Evolutionary conservation across 1,140 invertebrate genomes (phyloP), one percentile per base, ranked within the genome.

Genomic region (Micrasema longulum): DNA sequence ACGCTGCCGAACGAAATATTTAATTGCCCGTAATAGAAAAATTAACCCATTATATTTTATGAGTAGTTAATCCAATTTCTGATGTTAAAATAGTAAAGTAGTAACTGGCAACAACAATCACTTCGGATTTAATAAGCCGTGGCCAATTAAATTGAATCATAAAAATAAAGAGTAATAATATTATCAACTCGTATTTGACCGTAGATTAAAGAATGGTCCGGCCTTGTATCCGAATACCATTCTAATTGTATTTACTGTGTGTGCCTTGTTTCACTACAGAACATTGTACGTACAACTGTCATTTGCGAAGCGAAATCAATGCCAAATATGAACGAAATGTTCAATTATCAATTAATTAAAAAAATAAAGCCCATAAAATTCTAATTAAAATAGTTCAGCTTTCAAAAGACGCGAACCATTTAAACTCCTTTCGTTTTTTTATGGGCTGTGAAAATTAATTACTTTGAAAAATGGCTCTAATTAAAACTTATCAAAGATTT

Each of bases 141-240:
- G 41, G 66, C 73, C 73, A 75, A 75, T 75, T 75, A 75, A 71
- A 75, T 75, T 68, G 64, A 50, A 75, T 68, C 65, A 75, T 65
- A 75, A 71, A 75, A 75, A 57, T 74, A 74, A 74, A 7, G n/a
- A n/a, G n/a, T n/a, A 31, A 31, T 31, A 31, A 31, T 31, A 31
- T 31, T 31, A 31, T 31, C 26, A 31, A 31, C 26, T 31, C 26
- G 65, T 62, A 74, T 70, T 57, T 70, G 64, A 70, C 16, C 72
- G 50, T n/a, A 36, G 38, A 57, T 55, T 65, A 60, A 60, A 36
- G 55, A 60, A 60, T 23, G 36, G 55, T 11, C n/a, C 36, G 55
- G 18, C 55, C 55, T 60, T 60, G 55, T 31, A 18, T 6, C 55
- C 11, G 16, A 20, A 41, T 31, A 35, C 52, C 55, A 60, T 60